Conservation (phyloP, 2,113 vertebrate genomes). For the Chloropsis hardwickii region DNA sequence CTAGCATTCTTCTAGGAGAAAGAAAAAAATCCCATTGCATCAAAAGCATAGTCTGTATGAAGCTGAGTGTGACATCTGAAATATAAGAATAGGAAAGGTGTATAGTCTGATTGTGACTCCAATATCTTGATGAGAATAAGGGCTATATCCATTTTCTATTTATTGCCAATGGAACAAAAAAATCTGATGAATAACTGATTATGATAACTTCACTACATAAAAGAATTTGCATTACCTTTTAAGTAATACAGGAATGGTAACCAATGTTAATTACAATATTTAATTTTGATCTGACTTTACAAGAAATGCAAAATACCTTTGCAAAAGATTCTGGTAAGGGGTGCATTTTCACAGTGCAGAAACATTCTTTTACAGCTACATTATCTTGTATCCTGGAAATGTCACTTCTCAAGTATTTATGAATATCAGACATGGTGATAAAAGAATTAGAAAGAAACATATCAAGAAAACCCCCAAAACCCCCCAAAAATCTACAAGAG, state of each 20-base stretch:
- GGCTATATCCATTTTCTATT: neutral
- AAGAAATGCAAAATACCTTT: neutral
- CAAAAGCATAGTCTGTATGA: neutral
- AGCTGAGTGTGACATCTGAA: neutral
- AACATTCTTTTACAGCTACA: neutral
- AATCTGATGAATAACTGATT: neutral
- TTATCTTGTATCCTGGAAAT: neutral
- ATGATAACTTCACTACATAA: neutral
- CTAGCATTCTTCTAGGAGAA: neutral
- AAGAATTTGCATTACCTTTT: neutral
- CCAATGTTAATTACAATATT: neutral
- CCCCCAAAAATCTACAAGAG: neutral
- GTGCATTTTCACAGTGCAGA: neutral
- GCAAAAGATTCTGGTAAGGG: neutral
- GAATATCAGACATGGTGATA: neutral
- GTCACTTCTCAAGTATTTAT: neutral
- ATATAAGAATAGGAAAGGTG: neutral
- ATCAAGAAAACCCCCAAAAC: rapidly evolving
- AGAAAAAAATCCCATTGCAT: neutral
- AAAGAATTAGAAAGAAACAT: neutral
- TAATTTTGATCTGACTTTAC: neutral
- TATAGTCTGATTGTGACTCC: neutral
- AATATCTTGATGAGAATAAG: neutral
- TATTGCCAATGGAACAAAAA: neutral
- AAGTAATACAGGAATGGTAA: neutral